These are phyloP conservation scores for Tauraco erythrolophus DNA, from an alignment of 2,113 vertebrate genomes.

Conservation along the genomic window DNA sequence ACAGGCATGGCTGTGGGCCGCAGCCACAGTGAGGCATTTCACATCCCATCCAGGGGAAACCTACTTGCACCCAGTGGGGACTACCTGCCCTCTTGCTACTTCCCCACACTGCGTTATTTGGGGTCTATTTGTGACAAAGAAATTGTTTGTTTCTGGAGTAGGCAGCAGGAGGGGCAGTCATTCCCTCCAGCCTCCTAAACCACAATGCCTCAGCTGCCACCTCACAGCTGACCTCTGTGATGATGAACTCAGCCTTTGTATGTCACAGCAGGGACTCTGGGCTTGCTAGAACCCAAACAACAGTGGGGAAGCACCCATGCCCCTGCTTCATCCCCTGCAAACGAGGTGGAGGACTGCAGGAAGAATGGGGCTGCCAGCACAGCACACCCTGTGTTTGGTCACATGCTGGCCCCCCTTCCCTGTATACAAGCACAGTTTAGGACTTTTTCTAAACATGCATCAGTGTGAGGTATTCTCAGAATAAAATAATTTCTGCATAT, in stretches of 20 bases:
- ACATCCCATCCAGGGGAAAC: fast-evolving
- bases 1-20: fast-evolving
- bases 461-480: not conserved
- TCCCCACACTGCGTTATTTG: fast-evolving
- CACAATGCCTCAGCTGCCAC: fast-evolving
- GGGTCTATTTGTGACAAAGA: no score
- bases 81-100: not conserved
- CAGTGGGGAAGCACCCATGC: fast-evolving
- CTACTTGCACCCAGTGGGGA: not conserved
- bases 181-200: not conserved
- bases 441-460: not conserved
- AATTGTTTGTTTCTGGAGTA: not conserved
- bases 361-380: not conserved
- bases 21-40: not conserved
- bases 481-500: not conserved
- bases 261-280: fast-evolving
- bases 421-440: not conserved
- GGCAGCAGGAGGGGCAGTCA: fast-evolving
- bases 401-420: fast-evolving
- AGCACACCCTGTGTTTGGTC: fast-evolving
- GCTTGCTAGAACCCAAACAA: fast-evolving
- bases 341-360: not conserved
- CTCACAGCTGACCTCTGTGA: not conserved
- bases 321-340: not conserved
- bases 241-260: fast-evolving